Evolutionary conservation across 23 tunicate species (phyloP), one percentile per base, ranked within the genome.

Genomic region (Ascidia mentula): DNA sequence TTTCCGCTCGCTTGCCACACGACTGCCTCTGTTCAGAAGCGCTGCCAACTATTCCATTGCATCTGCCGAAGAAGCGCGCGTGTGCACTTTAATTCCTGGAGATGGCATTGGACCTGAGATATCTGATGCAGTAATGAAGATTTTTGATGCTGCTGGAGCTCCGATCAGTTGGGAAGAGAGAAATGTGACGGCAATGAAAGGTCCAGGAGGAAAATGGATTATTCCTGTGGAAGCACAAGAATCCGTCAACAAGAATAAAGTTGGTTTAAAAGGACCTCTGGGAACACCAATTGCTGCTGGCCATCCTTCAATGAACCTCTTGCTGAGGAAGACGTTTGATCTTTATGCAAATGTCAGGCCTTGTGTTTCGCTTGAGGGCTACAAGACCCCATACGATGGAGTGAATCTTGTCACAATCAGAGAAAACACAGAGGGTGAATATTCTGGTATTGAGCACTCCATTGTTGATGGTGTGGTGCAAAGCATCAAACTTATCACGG

Each of bases 61-160:
- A 34, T 15, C 78, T 33, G 74, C 84, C 13, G 84, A 82, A 36
- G 80, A 82, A 59, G 69, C 34, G 5, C 75, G 79, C 35, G 73
- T 85, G 0, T 92, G 97, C 85, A 92, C 97, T 12, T 53, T 92
- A 76, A 92, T 92, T 40, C 97, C 97, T 8, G 98, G 98, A 28
- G 98, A 95, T 82, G 98, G 98, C 34, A 95, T 95, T 46, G 98
- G 98, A 9, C 98, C 98, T 8, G 98, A 95, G 65, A 95, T 95
- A 18, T 89, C 98, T 32, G 95, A 87, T 69, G 82, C 98, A 38
- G 98, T 95, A 28, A 88, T 85, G 88, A 85, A 89, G 61, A 95
- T 95, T 65, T 93, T 95, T 78, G 95, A 95, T 42, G 98, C 98
- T n/a, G 94, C 98, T 72, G 98, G 91, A 7, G 98, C 95, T 6